These are phyloP conservation scores for Thermophis baileyi DNA, from an alignment of 2,113 vertebrate species.

Conservation along the genomic window DNA sequence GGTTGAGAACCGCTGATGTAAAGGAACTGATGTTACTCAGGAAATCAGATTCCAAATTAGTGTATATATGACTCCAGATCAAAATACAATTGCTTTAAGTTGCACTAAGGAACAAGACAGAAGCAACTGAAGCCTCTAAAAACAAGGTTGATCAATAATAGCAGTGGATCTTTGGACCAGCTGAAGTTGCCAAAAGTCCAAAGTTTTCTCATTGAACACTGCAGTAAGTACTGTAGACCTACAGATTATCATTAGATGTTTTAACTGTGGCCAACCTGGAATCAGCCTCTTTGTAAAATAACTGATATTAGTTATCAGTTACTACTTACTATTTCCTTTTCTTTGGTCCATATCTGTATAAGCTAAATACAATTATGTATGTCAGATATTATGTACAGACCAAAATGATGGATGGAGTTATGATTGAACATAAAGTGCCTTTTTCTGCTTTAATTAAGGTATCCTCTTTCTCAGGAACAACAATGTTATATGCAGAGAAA, in stretches of 20 bases:
- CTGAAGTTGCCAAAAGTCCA: background rate
- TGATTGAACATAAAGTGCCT: background rate
- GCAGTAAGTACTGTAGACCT: background rate
- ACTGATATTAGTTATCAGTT: background rate
- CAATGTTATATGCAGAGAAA: conserved; percentile 52
- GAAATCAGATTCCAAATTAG: background rate
- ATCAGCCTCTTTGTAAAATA: background rate
- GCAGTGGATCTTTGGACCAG: background rate
- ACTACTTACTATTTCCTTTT: background rate
- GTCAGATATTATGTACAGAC: background rate
- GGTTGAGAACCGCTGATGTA: too few species aligned
- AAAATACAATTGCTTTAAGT: background rate
- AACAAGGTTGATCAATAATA: background rate
- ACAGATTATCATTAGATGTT: background rate
- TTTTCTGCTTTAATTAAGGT: background rate
- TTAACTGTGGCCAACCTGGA: background rate
- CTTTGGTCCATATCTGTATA: background rate
- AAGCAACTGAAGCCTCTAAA: background rate
- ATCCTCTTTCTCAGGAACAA: conserved; percentile 13
- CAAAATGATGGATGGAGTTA: background rate
- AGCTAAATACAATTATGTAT: background rate
- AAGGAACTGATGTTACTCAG: background rate
- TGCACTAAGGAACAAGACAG: background rate
- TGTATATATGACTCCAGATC: background rate
- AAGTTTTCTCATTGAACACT: background rate